Base-by-base conservation (phyloP, 2,888 invertebrate species). In the Rhagonycha fulva region DNA sequence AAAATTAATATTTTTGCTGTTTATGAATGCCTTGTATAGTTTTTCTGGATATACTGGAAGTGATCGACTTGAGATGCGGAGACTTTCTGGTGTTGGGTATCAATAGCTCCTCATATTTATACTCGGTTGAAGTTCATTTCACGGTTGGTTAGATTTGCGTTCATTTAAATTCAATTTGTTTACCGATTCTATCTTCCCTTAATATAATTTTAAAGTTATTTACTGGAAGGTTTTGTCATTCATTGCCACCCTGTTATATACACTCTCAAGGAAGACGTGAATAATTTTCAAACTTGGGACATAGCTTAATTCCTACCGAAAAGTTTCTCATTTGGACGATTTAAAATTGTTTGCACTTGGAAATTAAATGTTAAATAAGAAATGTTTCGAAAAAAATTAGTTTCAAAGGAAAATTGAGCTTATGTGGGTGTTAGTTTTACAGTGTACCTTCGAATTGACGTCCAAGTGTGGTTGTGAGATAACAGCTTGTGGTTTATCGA, bases 11-110 rank as follows among this genome's bases (percentile, higher is more conserved):
- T 66, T 74, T 12, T 74, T 67, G 74, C 79, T 14, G 74, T 68
- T 30, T 69, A 14, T 76, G 62, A 72, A 75, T 83, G 83, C 76
- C 83, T 81, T 83, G 83, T 83, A 82, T 83, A 78, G 83, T 82
- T 79, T 75, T 75, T 74, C 82, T 72, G 81, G 82, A 66, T 66
- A 66, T 81, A 72, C 47, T 79, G 81, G 78, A 80, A 80, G 76
- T 75, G 75, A 28, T 78, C 76, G 62, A 71, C 72, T 63, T 76
- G 77, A 80, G 73, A 67, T 69, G 68, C 77, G 79, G 77, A 70
- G 72, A 79, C 80, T 81, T 72, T 79, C 79, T 82, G 82, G 77
- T 68, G 78, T 62, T 62, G 67, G 60, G 19, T n/a, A 28, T 23
- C 12, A 19, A 24, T 14, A 32, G 7, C 62, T 14, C 12, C 26